These are phyloP conservation scores for Reinhardtius hippoglossoides DNA, from an alignment of 2,113 vertebrate species.

Conservation along the genomic window DNA sequence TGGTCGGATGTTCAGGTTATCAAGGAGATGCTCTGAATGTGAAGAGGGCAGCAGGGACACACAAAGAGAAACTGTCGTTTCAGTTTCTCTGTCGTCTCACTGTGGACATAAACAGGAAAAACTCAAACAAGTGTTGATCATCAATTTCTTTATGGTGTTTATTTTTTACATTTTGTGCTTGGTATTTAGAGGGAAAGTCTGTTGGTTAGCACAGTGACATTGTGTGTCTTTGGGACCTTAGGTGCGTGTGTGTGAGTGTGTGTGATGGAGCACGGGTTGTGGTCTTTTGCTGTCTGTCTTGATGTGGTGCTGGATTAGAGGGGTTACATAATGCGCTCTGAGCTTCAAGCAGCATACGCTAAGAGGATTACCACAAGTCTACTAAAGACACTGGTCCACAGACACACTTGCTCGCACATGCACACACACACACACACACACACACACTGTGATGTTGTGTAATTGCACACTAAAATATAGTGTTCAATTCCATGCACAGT, in stretches of 20 bases:
- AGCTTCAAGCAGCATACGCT: conserved; percentile 80
- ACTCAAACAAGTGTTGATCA: not conserved
- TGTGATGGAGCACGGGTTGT: conserved; percentile 50
- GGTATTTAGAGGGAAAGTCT: conserved; percentile 1
- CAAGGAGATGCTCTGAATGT: conserved; percentile 31
- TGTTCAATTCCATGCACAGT: conserved; percentile 23
- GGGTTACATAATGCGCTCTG: conserved; percentile 80
- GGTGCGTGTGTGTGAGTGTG: not conserved
- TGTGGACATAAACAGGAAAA: not conserved
- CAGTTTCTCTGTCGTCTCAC: conserved; percentile 1
- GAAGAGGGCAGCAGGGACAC: conserved; percentile 40
- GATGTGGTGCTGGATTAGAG: conserved; percentile 78
- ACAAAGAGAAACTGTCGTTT: not conserved
- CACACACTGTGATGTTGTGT: not conserved
- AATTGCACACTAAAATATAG: conserved; percentile 11
- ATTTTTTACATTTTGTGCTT: not conserved
- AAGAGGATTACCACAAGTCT: conserved; percentile 81
- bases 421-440: not conserved
- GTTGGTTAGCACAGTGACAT: not conserved
- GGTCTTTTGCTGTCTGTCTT: conserved; percentile 78
- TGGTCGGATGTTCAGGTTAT: conserved; percentile 63
- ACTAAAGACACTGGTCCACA: conserved; percentile 77
- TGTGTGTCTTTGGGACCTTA: not conserved
- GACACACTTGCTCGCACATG: conserved; percentile 15
- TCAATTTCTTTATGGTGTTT: not conserved